Evolutionary conservation across 2,888 invertebrate genomes (phyloP).

Genomic region (Drosophila hamatofila): DNA sequence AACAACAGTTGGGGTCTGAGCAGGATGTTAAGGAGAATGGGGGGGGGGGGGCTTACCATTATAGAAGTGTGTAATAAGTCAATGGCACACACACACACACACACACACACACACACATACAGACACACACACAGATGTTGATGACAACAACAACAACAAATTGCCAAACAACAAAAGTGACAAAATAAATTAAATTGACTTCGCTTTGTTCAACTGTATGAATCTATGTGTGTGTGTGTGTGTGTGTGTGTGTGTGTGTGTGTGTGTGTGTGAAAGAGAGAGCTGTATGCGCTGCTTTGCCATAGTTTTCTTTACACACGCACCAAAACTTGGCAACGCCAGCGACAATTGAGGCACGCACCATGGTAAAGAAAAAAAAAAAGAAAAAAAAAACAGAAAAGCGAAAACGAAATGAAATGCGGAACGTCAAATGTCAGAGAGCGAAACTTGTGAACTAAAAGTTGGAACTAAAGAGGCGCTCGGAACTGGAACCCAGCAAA

Average conservation of each 20-base stretch:
- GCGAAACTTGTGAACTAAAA: conserved; percentile 18
- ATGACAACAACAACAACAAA: conserved; percentile 47
- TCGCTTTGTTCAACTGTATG: conserved; percentile 52
- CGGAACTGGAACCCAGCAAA: conserved; percentile 34
- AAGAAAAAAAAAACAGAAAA: background rate
- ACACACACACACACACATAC: conserved; percentile 21
- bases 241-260: conserved; percentile 9
- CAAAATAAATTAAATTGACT: conserved; percentile 79
- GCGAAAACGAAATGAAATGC: conserved; percentile 26
- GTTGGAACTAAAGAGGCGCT: conserved; percentile 24
- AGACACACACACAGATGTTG: conserved; percentile 26
- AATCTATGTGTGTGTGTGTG: background rate
- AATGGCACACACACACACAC: conserved; percentile 36
- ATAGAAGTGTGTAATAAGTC: conserved; percentile 56
- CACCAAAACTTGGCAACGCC: conserved; percentile 53
- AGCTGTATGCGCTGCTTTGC: conserved; percentile 56
- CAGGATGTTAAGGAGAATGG: background rate
- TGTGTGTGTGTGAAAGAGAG: conserved; percentile 9
- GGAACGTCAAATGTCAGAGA: conserved; percentile 47
- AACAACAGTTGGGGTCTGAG: conserved; percentile 3
- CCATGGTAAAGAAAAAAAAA: conserved; percentile 24
- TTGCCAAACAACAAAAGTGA: conserved; percentile 71
- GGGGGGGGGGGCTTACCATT: conserved; percentile 6
- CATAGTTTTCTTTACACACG: conserved; percentile 61
- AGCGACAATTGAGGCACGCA: conserved; percentile 73